phyloP scores from a whole-genome alignment of 2,113 vertebrate species.

The Sturnira hondurensis region DNA sequence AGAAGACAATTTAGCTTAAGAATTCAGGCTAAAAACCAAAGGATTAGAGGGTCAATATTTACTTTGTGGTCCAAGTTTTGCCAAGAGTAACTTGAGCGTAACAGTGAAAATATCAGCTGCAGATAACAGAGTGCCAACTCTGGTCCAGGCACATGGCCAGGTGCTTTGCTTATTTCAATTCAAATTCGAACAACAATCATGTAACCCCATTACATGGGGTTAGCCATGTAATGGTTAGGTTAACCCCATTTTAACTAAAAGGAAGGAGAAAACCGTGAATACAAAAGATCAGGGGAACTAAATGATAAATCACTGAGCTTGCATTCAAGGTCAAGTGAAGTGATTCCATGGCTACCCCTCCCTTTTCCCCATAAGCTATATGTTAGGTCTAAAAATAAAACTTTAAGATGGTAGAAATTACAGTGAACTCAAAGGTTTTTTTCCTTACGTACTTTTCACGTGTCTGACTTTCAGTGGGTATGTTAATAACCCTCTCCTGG shows the following conservation, averaged over 20 bases:
- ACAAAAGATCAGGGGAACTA: too few species aligned
- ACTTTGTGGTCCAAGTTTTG: not conserved
- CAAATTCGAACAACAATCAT: not conserved
- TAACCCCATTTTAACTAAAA: not conserved
- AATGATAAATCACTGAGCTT: not conserved
- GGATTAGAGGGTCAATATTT: not conserved
- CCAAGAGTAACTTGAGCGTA: not conserved
- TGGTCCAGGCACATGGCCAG: not conserved
- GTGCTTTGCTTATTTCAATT: not conserved
- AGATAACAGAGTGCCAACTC: too few species aligned
- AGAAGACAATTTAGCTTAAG: not conserved
- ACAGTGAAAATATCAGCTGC: not conserved
- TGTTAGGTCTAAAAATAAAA: not conserved
- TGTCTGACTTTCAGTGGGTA: not conserved
- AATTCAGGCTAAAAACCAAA: not conserved
- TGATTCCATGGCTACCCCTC: not conserved
- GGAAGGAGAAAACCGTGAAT: not conserved
- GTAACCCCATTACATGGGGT: too few species aligned
- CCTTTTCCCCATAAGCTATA: not conserved
- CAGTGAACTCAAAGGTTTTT: not conserved
- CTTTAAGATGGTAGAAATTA: not conserved
- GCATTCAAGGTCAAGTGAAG: not conserved
- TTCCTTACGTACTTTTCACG: fast-evolving
- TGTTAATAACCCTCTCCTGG: not conserved
- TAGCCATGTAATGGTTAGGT: too few species aligned